Evolutionary conservation across 1,140 invertebrate genomes (phyloP), one percentile per base, ranked within the genome.

Genomic region (Conopomorpha cramerella): DNA sequence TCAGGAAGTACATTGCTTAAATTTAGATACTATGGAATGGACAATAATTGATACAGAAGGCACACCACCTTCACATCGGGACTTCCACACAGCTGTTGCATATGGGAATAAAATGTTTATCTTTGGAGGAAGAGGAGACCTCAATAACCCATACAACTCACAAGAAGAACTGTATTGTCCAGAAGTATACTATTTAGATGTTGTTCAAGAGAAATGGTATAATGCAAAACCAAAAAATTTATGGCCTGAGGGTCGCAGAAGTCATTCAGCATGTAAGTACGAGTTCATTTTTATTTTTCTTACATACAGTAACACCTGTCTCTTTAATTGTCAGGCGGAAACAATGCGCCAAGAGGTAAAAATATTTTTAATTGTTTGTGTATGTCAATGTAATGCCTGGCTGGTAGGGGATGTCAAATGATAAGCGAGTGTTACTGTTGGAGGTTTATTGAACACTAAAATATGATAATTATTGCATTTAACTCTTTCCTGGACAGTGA

Each of bases 81-180:
- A 96, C 74, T 96, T 96, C 60, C 92, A 95, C 59, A 87, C 93
- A 1, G 87, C 92, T 0, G 86, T 88, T 8, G 83, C 84, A 30
- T 72, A 92, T 46, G 83, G 82, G 36, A 71, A 84, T 47, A 78
- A 81, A 41, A 93, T 95, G 87, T 94, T 90, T 55, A 80, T 95
- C 26, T 95, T 91, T 77, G 93, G 93, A 14, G 93, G 93, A 0
- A 74, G 93, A 31, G 87, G 89, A 35, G 85, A 89, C 52, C 55
- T 78, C 27, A 73, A 84, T 26, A 84, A 84, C 41, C 81, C 85
- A 19, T 82, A 82, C 56, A 83, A 84, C 56, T 80, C 81, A 32
- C 79, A 84, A 47, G 81, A 83, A 49, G 90, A 91, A 72, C 81
- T 86, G 36, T 95, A 95, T 49, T 90, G 86, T 46, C 85, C 90